Percentiles rank a stretch among this genome's conserved stretches.
Conservation (phyloP, 2,113 vertebrate species). For the Pelvicachromis taeniatus region DNA sequence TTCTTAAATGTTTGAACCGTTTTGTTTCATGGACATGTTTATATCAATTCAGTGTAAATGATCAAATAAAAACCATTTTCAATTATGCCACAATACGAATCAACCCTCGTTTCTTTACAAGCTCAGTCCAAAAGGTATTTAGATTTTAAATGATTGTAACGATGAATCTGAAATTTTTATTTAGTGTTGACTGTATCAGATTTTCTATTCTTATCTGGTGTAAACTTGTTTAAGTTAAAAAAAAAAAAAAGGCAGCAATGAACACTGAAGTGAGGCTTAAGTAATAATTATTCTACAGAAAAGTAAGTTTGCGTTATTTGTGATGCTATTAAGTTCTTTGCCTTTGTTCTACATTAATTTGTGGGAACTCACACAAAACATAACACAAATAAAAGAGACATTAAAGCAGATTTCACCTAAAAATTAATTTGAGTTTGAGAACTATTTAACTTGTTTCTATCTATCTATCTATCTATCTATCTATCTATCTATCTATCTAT, state of each 20-base stretch:
- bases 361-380: background rate
- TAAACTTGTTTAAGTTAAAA: background rate
- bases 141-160: background rate
- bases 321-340: background rate
- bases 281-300: background rate
- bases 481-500: too few relatives aligned
- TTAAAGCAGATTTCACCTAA: too few relatives aligned
- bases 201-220: background rate
- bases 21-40: conserved; percentile 89
- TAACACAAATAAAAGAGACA: background rate
- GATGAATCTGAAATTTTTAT: background rate
- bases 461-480: too few relatives aligned
- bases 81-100: conserved; percentile 79
- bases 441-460: too few relatives aligned
- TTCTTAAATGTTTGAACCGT: conserved; percentile 91
- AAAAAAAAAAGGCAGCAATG: background rate
- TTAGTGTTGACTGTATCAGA: background rate
- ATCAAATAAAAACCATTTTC: conserved; percentile 92
- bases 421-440: too few relatives aligned
- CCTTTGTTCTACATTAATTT: background rate
- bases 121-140: background rate
- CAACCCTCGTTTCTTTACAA: conserved; percentile 20
- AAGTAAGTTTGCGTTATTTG: background rate
- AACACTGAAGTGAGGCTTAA: background rate
- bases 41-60: conserved; percentile 89